Evolutionary conservation across 2,113 vertebrate genomes (phyloP).

Genomic region (Ceyx melanurus): DNA sequence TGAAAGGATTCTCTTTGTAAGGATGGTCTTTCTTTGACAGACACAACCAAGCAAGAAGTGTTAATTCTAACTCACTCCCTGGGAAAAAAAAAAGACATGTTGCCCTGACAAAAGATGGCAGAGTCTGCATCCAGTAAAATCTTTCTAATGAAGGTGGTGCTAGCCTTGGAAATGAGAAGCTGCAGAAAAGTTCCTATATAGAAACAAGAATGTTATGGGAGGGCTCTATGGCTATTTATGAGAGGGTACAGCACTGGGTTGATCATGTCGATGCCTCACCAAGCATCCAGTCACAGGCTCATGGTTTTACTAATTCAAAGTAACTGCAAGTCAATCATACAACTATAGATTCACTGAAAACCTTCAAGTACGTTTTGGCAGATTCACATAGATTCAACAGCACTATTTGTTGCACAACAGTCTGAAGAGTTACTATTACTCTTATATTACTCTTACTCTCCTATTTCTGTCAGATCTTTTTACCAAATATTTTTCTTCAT

Average conservation of each 20-base stretch:
- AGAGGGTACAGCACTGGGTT: background rate
- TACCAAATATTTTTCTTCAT: background rate
- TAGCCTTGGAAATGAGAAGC: background rate
- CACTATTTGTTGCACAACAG: background rate
- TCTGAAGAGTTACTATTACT: background rate
- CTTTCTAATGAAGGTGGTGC: background rate
- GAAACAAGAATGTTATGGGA: background rate
- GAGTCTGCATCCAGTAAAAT: background rate
- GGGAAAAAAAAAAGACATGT: background rate
- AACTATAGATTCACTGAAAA: background rate
- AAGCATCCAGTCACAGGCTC: background rate
- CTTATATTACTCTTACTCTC: background rate
- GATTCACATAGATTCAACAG: background rate
- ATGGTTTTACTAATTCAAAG: background rate
- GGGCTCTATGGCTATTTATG: background rate
- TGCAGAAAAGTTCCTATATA: background rate
- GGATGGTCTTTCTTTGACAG: accelerated
- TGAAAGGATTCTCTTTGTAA: background rate
- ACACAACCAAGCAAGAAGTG: background rate
- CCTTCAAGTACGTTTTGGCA: background rate
- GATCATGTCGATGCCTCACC: background rate
- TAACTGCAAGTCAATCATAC: background rate
- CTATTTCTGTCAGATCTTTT: background rate
- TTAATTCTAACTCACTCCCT: background rate
- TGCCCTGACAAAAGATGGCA: background rate